Conservation (phyloP, 2,888 invertebrate genomes). For the Drosophila lacicola region DNA sequence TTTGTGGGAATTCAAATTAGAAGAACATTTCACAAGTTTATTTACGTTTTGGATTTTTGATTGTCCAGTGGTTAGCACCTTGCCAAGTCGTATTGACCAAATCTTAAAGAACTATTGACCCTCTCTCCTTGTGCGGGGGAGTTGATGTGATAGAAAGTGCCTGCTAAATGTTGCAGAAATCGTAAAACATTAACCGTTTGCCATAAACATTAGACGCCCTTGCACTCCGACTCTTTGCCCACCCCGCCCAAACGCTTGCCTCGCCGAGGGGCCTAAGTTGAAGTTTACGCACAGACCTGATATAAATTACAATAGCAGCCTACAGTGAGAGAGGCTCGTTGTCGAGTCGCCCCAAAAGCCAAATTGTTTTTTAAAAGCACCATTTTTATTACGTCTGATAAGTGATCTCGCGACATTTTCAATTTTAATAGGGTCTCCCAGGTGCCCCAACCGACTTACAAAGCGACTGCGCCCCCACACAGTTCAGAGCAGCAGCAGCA, state of each 20-base stretch:
- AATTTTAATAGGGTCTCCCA: conserved; percentile 80
- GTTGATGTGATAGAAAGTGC: conserved; percentile 28
- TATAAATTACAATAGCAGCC: conserved; percentile 74
- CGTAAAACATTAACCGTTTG: conserved; percentile 53
- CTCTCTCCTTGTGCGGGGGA: conserved; percentile 11
- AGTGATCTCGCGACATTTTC: conserved; percentile 82
- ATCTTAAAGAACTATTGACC: conserved; percentile 26
- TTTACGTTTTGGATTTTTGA: conserved; percentile 51
- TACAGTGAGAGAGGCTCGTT: conserved; percentile 33
- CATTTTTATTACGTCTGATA: conserved; percentile 82
- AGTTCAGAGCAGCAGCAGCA: conserved; percentile 16
- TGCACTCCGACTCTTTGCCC: background rate
- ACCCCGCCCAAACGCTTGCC: background rate
- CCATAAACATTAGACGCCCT: conserved; percentile 52
- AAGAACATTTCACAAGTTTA: conserved; percentile 66
- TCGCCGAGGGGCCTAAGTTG: background rate
- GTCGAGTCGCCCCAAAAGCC: conserved; percentile 69
- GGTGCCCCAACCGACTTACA: conserved; percentile 37
- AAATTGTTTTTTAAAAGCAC: conserved; percentile 83
- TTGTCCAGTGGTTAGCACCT: conserved; percentile 69
- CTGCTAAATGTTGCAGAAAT: conserved; percentile 43
- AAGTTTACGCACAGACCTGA: conserved; percentile 57
- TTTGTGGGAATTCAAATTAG: conserved; percentile 73
- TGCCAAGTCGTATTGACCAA: background rate
- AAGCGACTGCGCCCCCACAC: conserved; percentile 54